Conservation (phyloP, 1,140 invertebrate genomes). For the Paralvinella palmiformis region DNA sequence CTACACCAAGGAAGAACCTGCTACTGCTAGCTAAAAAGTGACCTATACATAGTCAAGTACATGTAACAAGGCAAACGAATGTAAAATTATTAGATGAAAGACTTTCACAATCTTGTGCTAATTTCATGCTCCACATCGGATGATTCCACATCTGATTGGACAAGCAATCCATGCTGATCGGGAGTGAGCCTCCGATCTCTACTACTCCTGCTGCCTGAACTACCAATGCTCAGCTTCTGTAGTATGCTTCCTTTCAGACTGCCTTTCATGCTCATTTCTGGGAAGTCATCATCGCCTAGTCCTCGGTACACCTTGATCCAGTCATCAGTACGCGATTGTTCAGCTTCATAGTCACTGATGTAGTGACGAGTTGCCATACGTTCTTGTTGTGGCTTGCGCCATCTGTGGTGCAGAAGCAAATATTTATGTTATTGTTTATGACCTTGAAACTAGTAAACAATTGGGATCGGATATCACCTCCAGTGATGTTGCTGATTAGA, state of each 20-base stretch:
- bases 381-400: slow-evolving; percentile 59
- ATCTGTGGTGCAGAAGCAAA: slow-evolving; percentile 18
- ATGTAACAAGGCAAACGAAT: too few relatives aligned
- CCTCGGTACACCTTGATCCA: slow-evolving; percentile 65
- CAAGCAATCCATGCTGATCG: too few relatives aligned
- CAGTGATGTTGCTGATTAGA: too few relatives aligned
- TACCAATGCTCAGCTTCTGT: slow-evolving; percentile 5
- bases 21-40: too few relatives aligned
- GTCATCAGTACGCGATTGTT: slow-evolving; percentile 50
- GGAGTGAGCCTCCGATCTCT: too few relatives aligned
- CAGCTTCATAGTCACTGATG: slow-evolving; percentile 11
- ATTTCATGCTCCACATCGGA: too few relatives aligned
- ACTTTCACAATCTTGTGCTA: too few relatives aligned
- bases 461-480: too few relatives aligned
- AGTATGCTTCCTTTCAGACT: slow-evolving; percentile 10
- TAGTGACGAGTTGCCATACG: slow-evolving; percentile 61
- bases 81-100: too few relatives aligned
- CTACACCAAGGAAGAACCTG: too few relatives aligned
- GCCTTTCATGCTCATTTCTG: slow-evolving; percentile 13
- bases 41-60: too few relatives aligned
- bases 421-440: not conserved
- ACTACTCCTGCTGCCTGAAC: not conserved
- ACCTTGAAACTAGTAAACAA: not conserved
- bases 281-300: slow-evolving; percentile 57
- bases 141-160: too few relatives aligned